Evolutionary conservation across 1,140 invertebrate species (phyloP).

Genomic region (Vanessa atalanta): DNA sequence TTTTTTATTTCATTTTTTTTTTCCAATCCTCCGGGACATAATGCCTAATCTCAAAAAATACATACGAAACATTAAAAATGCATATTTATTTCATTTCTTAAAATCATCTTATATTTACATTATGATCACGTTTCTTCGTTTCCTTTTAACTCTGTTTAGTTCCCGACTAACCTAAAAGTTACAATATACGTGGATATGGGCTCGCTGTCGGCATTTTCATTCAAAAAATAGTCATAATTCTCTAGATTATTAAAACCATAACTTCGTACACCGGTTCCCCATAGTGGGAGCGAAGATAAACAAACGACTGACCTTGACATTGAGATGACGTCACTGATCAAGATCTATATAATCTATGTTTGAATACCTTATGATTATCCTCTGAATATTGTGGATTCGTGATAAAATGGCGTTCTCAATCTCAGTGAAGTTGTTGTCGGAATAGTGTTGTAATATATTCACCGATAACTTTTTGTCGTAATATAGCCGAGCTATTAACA

Average conservation of each 20-base stretch:
- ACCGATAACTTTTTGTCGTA: no score
- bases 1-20: background rate
- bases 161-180: conserved; percentile 55
- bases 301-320: no score
- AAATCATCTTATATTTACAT: conserved; percentile 59
- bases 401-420: no score
- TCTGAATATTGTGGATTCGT: no score
- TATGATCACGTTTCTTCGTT: conserved; percentile 63
- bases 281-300: no score
- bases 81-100: conserved; percentile 41
- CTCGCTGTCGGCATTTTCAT: background rate
- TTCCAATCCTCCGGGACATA: conserved; percentile 6
- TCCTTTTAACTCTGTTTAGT: conserved; percentile 67
- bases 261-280: background rate
- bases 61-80: conserved; percentile 42
- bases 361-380: no score
- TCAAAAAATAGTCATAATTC: background rate
- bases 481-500: no score
- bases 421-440: no score
- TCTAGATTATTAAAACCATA: background rate
- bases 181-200: background rate
- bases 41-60: conserved; percentile 35
- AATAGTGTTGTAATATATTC: no score
- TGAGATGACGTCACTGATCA: no score
- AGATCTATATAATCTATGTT: no score